Conservation (phyloP, 2,113 vertebrate species). For the Xenopus tropicalis region DNA sequence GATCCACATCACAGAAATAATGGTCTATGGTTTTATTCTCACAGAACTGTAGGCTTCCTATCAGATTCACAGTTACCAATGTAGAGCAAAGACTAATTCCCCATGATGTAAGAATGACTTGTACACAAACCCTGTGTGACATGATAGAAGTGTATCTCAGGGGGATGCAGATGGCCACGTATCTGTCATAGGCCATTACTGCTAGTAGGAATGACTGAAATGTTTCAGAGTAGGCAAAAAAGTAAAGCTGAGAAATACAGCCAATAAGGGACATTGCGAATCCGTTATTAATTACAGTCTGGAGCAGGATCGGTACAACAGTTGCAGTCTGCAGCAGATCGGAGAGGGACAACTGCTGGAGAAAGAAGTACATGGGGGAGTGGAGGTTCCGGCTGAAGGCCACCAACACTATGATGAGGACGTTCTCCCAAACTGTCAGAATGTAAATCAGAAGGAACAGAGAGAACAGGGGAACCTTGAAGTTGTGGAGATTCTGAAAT, state of each 20-base stretch:
- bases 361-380: neutral
- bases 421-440: neutral
- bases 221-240: too few relatives aligned
- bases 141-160: too few relatives aligned
- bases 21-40: conserved; percentile 15
- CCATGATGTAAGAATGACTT: neutral
- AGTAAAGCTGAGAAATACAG: too few relatives aligned
- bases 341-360: too few relatives aligned
- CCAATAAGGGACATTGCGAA: too few relatives aligned
- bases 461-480: neutral
- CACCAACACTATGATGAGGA: neutral
- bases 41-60: conserved; percentile 6
- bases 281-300: too few relatives aligned
- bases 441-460: neutral
- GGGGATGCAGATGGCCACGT: too few relatives aligned
- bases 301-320: too few relatives aligned
- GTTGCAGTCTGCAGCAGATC: too few relatives aligned
- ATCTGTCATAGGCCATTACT: too few relatives aligned
- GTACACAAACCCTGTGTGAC: neutral
- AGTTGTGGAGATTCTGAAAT: conserved; percentile 1
- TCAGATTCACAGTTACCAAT: neutral
- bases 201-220: too few relatives aligned
- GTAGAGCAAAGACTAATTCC: conserved; percentile 1
- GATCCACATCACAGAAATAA: conserved; percentile 17
- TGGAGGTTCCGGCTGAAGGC: too few relatives aligned